Evolutionary conservation across 2,797 vertebrate genomes (phyloP).

Genomic region (Chaetophractus vellerosus): DNA sequence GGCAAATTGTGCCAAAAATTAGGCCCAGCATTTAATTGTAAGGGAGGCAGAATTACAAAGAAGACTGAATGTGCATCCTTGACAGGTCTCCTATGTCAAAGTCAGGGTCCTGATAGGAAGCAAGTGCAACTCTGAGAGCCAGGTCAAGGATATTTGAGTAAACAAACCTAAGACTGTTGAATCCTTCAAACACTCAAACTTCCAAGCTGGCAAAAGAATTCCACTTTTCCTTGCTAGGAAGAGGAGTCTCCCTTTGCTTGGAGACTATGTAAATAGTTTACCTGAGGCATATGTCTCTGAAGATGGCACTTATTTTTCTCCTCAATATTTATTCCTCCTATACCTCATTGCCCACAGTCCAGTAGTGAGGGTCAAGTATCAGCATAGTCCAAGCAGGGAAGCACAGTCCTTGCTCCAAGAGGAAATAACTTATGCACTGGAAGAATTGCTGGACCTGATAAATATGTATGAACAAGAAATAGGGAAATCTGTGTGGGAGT

Average conservation of each 20-base stretch:
- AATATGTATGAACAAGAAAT: not conserved
- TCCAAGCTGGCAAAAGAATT: not conserved
- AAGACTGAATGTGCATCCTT: not conserved
- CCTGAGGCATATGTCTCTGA: not conserved
- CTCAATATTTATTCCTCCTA: not conserved
- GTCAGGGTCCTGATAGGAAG: not conserved
- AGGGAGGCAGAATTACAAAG: slow-evolving; percentile 30
- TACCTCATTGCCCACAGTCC: not conserved
- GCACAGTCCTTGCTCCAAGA: not conserved
- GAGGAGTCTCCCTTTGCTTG: not conserved
- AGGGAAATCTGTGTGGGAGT: not conserved
- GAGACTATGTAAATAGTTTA: not conserved
- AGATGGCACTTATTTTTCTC: not conserved
- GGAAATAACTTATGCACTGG: not conserved
- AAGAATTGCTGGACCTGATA: not conserved
- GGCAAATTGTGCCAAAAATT: slow-evolving; percentile 6
- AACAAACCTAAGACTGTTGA: not conserved
- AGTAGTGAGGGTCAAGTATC: not conserved
- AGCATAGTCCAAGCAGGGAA: not conserved
- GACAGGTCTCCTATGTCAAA: not conserved
- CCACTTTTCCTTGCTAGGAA: not conserved
- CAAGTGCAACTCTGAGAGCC: not conserved
- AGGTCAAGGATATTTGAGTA: not conserved
- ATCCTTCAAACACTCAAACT: not conserved
- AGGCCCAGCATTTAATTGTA: not conserved